Conservation (phyloP, 2,888 invertebrate species). For the Muschampia staudingeri region DNA sequence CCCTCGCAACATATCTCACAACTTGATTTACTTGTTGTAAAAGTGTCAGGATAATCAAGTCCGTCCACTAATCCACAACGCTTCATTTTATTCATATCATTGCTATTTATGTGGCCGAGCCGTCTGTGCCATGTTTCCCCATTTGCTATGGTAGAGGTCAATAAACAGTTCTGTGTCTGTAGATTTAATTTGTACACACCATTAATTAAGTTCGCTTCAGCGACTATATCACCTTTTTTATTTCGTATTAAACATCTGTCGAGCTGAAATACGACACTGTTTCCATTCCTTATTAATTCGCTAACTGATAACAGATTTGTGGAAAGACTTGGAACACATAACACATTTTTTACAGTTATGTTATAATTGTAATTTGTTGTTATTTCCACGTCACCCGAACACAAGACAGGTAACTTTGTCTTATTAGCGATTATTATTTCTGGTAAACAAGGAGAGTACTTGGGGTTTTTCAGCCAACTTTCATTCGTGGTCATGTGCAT, state of each 20-base stretch:
- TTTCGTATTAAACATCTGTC: constrained; percentile 34
- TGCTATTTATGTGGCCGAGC: constrained; percentile 57
- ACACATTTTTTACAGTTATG: constrained; percentile 52
- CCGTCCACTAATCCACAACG: constrained; percentile 59
- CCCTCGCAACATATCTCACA: constrained; percentile 65
- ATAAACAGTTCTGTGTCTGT: background rate
- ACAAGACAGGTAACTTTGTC: constrained; percentile 60
- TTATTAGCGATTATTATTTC: constrained; percentile 68
- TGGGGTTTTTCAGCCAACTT: constrained; percentile 31
- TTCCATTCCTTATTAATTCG: constrained; percentile 52
- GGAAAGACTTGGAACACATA: constrained; percentile 66
- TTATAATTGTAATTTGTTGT: constrained; percentile 41
- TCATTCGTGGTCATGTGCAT: constrained; percentile 58
- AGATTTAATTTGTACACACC: constrained; percentile 48
- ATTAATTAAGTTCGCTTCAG: constrained; percentile 32
- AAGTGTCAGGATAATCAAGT: constrained; percentile 45
- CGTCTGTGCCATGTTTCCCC: constrained; percentile 52
- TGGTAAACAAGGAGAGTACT: constrained; percentile 32
- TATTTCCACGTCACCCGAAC: constrained; percentile 16
- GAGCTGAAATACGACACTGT: constrained; percentile 49
- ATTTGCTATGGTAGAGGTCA: background rate
- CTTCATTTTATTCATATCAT: constrained; percentile 55
- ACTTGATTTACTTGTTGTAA: constrained; percentile 39
- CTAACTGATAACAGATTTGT: constrained; percentile 66
- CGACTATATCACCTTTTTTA: constrained; percentile 30